Conservation (phyloP, 1,140 invertebrate genomes). For the Gonioctena quinquepunctata region DNA sequence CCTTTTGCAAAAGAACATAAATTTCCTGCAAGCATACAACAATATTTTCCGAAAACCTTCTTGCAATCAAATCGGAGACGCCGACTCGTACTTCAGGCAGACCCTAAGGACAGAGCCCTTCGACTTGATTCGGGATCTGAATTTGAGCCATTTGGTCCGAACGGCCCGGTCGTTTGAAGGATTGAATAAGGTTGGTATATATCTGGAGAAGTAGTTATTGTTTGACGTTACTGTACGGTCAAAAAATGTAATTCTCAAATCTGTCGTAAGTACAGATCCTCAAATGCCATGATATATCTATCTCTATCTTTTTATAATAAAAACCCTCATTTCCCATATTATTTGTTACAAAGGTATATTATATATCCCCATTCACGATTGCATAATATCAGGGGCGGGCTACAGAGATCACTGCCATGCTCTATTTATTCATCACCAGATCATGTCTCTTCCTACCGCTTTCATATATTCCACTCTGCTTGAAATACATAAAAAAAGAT, state of each 20-base stretch:
- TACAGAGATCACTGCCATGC: too few relatives aligned
- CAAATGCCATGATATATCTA: constrained; percentile 60
- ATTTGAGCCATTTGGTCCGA: constrained; percentile 12
- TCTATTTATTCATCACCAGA: too few relatives aligned
- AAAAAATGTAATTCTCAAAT: neutral
- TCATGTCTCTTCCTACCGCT: too few relatives aligned
- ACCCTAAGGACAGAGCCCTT: constrained; percentile 32
- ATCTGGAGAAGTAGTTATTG: too few relatives aligned
- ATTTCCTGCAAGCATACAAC: constrained; percentile 30
- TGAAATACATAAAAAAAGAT: too few relatives aligned
- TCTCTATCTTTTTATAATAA: too few relatives aligned
- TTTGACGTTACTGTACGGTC: neutral
- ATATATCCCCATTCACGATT: too few relatives aligned
- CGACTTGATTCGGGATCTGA: constrained; percentile 28
- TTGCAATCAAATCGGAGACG: constrained; percentile 23
- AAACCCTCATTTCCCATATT: too few relatives aligned
- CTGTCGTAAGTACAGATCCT: constrained; percentile 5
- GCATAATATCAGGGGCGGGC: too few relatives aligned
- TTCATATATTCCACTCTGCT: too few relatives aligned
- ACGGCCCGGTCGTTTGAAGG: constrained; percentile 9
- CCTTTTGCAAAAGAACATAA: constrained; percentile 33
- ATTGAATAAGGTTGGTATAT: constrained; percentile 15
- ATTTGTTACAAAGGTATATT: too few relatives aligned
- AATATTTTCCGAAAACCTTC: constrained; percentile 26
- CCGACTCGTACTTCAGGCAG: constrained; percentile 32